Conservation (phyloP, 2,113 vertebrate species). For the Scortum barcoo region DNA sequence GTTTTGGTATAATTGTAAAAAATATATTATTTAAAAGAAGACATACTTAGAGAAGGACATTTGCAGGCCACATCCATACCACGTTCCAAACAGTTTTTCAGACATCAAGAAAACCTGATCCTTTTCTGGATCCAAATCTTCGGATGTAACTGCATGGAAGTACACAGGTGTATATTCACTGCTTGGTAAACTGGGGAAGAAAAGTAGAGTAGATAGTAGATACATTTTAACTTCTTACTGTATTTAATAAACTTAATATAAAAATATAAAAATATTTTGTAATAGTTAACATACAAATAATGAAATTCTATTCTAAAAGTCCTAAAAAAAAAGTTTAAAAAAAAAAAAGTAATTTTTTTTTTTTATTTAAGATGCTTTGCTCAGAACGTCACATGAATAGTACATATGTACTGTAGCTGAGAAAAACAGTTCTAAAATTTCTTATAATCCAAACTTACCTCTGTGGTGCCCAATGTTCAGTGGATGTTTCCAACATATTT, state of each 20-base stretch:
- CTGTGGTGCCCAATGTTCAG: background rate
- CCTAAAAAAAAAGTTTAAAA: no score
- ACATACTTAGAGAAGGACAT: conserved; percentile 65
- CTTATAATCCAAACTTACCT: conserved; percentile 1
- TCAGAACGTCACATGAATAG: background rate
- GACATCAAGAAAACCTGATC: conserved; percentile 78
- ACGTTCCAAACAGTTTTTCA: background rate
- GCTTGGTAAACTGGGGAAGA: background rate
- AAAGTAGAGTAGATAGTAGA: background rate
- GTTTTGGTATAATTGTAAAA: background rate
- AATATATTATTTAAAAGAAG: background rate
- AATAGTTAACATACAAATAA: no score
- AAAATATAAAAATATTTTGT: background rate
- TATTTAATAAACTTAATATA: background rate
- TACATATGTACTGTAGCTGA: no score
- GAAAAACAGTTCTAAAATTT: background rate
- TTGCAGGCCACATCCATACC: accelerated
- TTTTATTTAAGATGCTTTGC: no score
- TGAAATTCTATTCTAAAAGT: background rate
- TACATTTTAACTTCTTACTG: background rate
- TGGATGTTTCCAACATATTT: accelerated
- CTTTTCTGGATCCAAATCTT: conserved; percentile 37
- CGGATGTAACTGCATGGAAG: conserved; percentile 87
- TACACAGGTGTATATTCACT: conserved; percentile 57
- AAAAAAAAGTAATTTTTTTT: no score